A percentile compares a stretch with the other conserved stretches of the same genome.
These are phyloP conservation scores for Ramazzottius varieornatus DNA, from an alignment of 2,888 invertebrate species.

Conservation along the genomic window DNA sequence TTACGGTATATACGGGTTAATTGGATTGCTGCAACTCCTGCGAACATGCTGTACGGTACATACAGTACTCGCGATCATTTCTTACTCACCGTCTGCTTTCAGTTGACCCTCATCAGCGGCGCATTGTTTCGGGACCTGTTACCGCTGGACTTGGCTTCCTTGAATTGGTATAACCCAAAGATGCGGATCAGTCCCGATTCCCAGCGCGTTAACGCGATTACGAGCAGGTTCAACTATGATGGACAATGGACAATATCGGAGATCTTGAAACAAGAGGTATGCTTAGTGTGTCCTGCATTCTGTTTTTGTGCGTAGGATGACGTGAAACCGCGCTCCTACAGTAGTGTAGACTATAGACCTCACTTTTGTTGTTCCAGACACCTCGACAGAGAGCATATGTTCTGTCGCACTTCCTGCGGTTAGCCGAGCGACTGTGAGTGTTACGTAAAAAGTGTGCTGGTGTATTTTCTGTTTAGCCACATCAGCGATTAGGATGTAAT, in stretches of 20 bases:
- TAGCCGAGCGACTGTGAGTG: not conserved
- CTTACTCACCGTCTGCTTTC: no score
- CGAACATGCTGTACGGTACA: no score
- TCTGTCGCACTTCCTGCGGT: not conserved
- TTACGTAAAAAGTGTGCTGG: no score
- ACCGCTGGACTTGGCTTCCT: not conserved
- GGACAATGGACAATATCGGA: not conserved
- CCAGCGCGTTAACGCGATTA: not conserved
- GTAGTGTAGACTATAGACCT: not conserved
- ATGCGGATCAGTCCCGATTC: not conserved
- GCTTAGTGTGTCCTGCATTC: not conserved
- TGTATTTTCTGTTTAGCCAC: no score
- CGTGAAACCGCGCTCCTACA: not conserved
- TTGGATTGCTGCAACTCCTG: no score
- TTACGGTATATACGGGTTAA: no score
- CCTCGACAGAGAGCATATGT: not conserved
- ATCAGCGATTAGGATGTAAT: no score
- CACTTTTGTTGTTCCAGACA: not conserved
- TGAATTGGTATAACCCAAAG: not conserved
- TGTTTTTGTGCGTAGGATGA: not conserved
- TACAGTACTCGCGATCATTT: no score
- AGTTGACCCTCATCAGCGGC: not conserved
- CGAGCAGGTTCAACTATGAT: not conserved
- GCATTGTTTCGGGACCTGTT: not conserved
- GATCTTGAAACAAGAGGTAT: slow-evolving; percentile 1